Percentiles rank a stretch among this genome's conserved stretches.
phyloP scores from a whole-genome alignment of 2,797 vertebrate species.

The Microctenopoma steveboyesi region DNA sequence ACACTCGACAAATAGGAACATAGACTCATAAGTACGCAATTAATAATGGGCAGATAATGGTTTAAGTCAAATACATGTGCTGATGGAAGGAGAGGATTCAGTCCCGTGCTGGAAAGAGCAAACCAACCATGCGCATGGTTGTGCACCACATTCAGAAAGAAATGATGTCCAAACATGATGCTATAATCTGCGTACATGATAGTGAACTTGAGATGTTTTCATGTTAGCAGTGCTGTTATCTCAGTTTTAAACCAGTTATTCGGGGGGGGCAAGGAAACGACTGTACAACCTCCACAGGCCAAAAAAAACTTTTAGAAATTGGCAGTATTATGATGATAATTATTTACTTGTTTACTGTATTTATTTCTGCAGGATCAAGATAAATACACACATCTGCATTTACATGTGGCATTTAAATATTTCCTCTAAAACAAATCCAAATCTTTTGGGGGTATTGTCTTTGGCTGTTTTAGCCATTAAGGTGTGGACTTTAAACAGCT shows the following conservation, averaged over 20 bases:
- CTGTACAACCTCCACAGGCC: neutral
- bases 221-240: neutral
- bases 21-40: slow-evolving; percentile 11
- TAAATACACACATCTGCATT: slow-evolving; percentile 40
- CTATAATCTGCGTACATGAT: neutral
- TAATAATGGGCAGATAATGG: slow-evolving; percentile 8
- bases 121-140: neutral
- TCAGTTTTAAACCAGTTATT: neutral
- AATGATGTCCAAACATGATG: neutral
- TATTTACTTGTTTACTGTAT: slow-evolving; percentile 6
- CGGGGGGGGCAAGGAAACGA: neutral
- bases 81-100: slow-evolving; percentile 8
- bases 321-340: slow-evolving; percentile 11
- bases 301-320: slow-evolving; percentile 14
- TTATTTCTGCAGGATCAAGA: slow-evolving; percentile 2
- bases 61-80: slow-evolving; percentile 9
- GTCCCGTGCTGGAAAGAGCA: slow-evolving; percentile 12
- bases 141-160: neutral
- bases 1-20: slow-evolving; percentile 23
- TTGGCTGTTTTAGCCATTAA: slow-evolving; percentile 30
- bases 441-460: neutral
- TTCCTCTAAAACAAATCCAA: slow-evolving; percentile 5
- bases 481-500: slow-evolving; percentile 32
- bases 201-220: neutral
- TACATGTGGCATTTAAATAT: slow-evolving; percentile 25